These are phyloP conservation scores for Dendrolimus punctatus DNA, from an alignment of 1,140 invertebrate genomes.

Conservation along the genomic window DNA sequence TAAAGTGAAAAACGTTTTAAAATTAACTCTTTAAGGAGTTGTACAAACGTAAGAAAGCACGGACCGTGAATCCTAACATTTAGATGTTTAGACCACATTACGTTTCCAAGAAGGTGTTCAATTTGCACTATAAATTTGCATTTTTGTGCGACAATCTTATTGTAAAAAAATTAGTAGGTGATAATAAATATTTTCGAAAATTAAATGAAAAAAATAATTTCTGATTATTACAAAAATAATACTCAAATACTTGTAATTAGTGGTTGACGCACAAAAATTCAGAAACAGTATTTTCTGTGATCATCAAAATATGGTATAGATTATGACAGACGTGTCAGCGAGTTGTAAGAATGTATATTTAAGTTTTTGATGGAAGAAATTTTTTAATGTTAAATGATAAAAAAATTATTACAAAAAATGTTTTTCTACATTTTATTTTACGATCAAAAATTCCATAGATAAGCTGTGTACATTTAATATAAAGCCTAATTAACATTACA, in stretches of 20 bases:
- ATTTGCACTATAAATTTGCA: slow-evolving; percentile 19
- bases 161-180: no score
- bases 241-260: no score
- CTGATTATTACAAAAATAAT: no score
- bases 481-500: slow-evolving; percentile 55
- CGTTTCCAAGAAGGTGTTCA: slow-evolving; percentile 70
- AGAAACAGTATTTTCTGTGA: slow-evolving; percentile 48
- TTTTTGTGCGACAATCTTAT: slow-evolving; percentile 24
- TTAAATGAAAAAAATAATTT: slow-evolving; percentile 20
- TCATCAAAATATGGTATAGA: slow-evolving; percentile 60
- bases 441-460: slow-evolving; percentile 60
- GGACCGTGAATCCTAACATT: slow-evolving; percentile 63
- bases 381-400: slow-evolving; percentile 55
- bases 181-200: neutral
- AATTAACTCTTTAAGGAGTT: slow-evolving; percentile 35
- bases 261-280: slow-evolving; percentile 22
- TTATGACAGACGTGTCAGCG: slow-evolving; percentile 52
- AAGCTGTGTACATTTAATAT: slow-evolving; percentile 66
- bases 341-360: slow-evolving; percentile 54
- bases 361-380: slow-evolving; percentile 56
- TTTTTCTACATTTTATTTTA: slow-evolving; percentile 68
- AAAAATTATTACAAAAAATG: slow-evolving; percentile 24
- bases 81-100: slow-evolving; percentile 61
- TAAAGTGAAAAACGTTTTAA: slow-evolving; percentile 41
- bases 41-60: slow-evolving; percentile 60